Conservation (phyloP, 64 coral and sea anemone genomes). For the Dendronephthya gigantea region DNA sequence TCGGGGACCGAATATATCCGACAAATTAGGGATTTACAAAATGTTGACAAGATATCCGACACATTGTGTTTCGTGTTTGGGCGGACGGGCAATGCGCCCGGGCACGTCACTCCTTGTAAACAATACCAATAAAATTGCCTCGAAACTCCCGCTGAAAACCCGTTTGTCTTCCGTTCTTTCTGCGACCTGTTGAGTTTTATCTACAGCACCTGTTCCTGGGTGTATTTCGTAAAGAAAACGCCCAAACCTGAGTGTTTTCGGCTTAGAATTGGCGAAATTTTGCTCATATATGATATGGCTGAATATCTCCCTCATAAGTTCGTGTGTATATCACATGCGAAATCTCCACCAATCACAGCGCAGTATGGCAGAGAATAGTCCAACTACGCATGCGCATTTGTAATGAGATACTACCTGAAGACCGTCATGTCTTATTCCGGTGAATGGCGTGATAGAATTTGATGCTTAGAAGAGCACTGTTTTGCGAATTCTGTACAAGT, state of each 20-base stretch:
- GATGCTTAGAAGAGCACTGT: slow-evolving; percentile 20
- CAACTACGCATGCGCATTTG: background rate
- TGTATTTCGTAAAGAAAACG: background rate
- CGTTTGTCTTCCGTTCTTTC: background rate
- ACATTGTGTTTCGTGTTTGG: background rate
- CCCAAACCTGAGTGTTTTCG: background rate
- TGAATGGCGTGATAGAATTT: slow-evolving; percentile 13
- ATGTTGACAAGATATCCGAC: background rate
- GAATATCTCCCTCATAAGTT: too few species aligned
- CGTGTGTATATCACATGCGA: background rate
- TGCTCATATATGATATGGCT: background rate
- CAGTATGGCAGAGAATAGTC: background rate
- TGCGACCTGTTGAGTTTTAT: background rate
- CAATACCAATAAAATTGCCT: background rate
- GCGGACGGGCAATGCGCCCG: background rate
- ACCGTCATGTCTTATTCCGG: slow-evolving; percentile 16
- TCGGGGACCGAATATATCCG: too few species aligned
- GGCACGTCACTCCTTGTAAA: slow-evolving; percentile 1
- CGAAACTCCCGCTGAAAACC: background rate
- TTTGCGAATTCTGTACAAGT: slow-evolving; percentile 19
- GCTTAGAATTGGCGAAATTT: background rate
- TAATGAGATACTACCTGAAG: background rate
- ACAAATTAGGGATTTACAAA: background rate
- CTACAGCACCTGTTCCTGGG: background rate
- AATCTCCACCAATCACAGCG: background rate